Conservation (phyloP, 2,113 vertebrate species). For the Sinocyclocheilus anophthalmus region DNA sequence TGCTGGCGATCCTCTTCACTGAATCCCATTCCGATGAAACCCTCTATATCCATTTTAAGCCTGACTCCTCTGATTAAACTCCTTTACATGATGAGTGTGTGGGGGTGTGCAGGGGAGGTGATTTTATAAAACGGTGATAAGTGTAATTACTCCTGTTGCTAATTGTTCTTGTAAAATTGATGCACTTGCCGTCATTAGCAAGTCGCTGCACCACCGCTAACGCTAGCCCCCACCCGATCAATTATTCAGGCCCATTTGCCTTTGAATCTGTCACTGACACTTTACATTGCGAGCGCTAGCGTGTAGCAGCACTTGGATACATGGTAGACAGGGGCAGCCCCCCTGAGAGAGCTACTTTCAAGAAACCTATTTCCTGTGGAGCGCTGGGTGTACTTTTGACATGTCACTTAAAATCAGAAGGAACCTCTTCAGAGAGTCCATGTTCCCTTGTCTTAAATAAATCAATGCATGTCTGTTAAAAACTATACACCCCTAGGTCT, state of each 20-base stretch:
- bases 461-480: slow-evolving; percentile 65
- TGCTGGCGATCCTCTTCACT: slow-evolving; percentile 31
- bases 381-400: slow-evolving; percentile 62
- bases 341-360: slow-evolving; percentile 62
- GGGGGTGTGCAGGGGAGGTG: slow-evolving; percentile 45
- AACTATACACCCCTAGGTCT: slow-evolving; percentile 54
- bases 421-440: slow-evolving; percentile 63
- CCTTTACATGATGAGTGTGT: slow-evolving; percentile 44
- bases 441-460: slow-evolving; percentile 61
- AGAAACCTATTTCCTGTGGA: slow-evolving; percentile 62
- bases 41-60: slow-evolving; percentile 40
- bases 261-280: slow-evolving; percentile 66
- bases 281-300: slow-evolving; percentile 56
- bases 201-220: slow-evolving; percentile 54
- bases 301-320: slow-evolving; percentile 61
- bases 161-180: slow-evolving; percentile 70
- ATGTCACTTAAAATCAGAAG: slow-evolving; percentile 76
- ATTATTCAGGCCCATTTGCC: slow-evolving; percentile 73
- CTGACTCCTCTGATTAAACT: slow-evolving; percentile 45
- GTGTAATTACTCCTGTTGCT: slow-evolving; percentile 76
- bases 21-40: slow-evolving; percentile 33
- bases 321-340: slow-evolving; percentile 62
- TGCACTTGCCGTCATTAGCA: slow-evolving; percentile 62
- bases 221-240: slow-evolving; percentile 57
- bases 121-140: slow-evolving; percentile 67